Evolutionary conservation across 2,797 vertebrate species (phyloP).

Genomic region (Esox masquinongy): DNA sequence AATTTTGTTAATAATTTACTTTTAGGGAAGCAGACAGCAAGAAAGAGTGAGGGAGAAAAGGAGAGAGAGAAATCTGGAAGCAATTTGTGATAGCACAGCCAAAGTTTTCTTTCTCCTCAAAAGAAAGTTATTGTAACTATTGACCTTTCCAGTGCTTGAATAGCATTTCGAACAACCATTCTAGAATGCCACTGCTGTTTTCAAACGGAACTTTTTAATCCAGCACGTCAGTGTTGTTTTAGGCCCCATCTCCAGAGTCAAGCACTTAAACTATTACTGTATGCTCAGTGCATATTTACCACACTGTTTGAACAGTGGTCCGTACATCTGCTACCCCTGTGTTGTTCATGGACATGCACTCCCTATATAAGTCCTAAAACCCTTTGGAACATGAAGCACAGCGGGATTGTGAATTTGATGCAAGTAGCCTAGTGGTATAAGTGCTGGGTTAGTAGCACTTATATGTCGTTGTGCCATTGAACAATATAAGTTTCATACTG

Average conservation of each 20-base stretch:
- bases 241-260: conserved; percentile 65
- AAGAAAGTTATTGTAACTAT: conserved; percentile 84
- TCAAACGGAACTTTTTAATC: conserved; percentile 76
- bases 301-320: conserved; percentile 24
- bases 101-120: conserved; percentile 67
- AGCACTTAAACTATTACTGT: conserved; percentile 60
- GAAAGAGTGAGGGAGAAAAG: conserved; percentile 58
- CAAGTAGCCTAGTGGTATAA: neutral
- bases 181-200: conserved; percentile 68
- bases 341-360: neutral
- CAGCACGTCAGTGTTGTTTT: conserved; percentile 70
- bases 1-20: conserved; percentile 79
- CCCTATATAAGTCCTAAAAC: conserved; percentile 7
- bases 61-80: conserved; percentile 76
- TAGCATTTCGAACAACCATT: conserved; percentile 71
- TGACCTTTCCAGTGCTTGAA: conserved; percentile 79
- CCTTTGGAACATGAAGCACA: neutral
- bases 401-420: neutral
- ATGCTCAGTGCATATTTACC: conserved; percentile 23
- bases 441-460: neutral
- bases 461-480: neutral
- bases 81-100: conserved; percentile 75
- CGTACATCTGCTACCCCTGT: conserved; percentile 14
- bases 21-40: conserved; percentile 30
- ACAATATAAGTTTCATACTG: neutral